Base-by-base conservation (phyloP, 1,140 invertebrate species). In the Oncopodura yosiiana region DNA sequence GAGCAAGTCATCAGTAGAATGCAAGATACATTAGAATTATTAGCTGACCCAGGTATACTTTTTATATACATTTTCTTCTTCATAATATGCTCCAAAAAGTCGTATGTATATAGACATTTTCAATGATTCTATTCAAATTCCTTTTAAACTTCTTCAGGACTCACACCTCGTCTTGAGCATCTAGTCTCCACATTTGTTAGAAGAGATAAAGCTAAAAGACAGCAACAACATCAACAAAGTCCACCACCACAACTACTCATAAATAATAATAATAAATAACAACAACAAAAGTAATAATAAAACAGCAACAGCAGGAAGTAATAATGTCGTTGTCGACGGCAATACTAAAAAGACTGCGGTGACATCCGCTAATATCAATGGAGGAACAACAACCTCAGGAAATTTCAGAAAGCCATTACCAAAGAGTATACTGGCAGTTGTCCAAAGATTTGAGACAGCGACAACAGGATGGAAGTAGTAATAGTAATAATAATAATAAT, bases 391-490 rank as follows among this genome's bases (percentile, higher is more conserved):
- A 6, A 14, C 42, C 11, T 3, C 26, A 48, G 8, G 9, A 24
- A 8, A 50, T n/a, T 23, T n/a, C n/a, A 61, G 53, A 29, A 61
- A 61, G 34, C 42, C 54, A 18, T 38, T 64, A n/a, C 62, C 62
- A 11, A 64, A 61, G 52, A 64, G 62, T 42, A 64, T 64, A 38
- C 39, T 64, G 27, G 62, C 57, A 14, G 62, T 57, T 4, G 62
- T 64, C 4, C 62, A 64, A 34, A 16, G 62, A 51, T 64, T 64
- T 46, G 62, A 64, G 43, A 37, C 54, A 2, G 36, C 53, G 14
- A 39, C 44, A 2, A 19, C 18, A 42, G 49, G 24, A 11, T 23
- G 19, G 6, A 41, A 41, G 3, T 29, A 14, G n/a, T 3, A 14
- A 34, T 34, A 8, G 6, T 34, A 8, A 8, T 6, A 5, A 16